Evolutionary conservation across 2,113 vertebrate species (phyloP), one percentile per base, ranked within the genome.

Genomic region (Mesocricetus auratus): DNA sequence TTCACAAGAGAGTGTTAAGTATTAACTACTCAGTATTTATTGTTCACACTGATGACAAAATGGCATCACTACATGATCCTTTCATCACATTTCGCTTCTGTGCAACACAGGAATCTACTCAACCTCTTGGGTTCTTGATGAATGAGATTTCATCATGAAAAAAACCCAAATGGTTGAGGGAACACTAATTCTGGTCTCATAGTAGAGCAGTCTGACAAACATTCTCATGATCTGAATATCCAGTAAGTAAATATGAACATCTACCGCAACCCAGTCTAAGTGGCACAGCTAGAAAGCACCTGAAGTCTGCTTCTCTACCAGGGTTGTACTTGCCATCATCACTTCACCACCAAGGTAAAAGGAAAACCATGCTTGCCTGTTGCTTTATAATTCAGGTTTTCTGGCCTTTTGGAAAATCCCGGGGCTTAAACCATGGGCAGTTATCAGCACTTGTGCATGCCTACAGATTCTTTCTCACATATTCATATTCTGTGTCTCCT

Each of bases 51-150:
- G 64, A 11, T 45, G 69, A 79, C 45, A 85, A 56, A 95, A 64
- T 81, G 74, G 24, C 50, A 79, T 91, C 74, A 62, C 42, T 68
- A 73, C 31, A 74, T 29, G n/a, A 90, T 66, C 68, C 91, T 87
- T 31, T 68, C 56, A 36, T n/a, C 74, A 45, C 3, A 3, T 58
- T 89, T 58, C 69, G 19, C 91, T 69, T 91, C 90, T 89, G 7
- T 77, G 68, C 71, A 94, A 15, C 86, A 66, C 62, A 42, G 87
- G 31, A 75, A 86, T 58, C 24, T 96, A 62, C 47, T 94, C 66
- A 53, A 82, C 26, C 45, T 16, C 12, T 15, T 86, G 64, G 33
- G 21, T 19, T 77, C 62, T 64, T 21, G 66, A 50, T 85, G 33
- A 36, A 66, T 78, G 36, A 73, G 1, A 75, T 13, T 33, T 11